Evolutionary conservation across 2,113 vertebrate genomes (phyloP).

Genomic region (Agapornis roseicollis): DNA sequence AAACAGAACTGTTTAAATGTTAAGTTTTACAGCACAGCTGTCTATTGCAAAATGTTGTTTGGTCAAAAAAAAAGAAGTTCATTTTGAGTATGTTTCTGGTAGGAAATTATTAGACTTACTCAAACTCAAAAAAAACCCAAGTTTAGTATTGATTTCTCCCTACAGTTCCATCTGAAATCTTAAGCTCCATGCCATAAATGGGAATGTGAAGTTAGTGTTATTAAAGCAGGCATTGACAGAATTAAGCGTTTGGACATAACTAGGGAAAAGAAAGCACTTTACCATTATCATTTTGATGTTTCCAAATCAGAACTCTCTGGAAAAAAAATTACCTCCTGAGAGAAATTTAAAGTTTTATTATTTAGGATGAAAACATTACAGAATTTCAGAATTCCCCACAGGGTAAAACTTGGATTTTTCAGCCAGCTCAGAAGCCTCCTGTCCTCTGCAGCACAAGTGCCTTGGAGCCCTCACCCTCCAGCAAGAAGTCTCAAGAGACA

Average conservation of each 20-base stretch:
- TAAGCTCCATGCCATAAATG: neutral
- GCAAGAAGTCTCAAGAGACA: neutral
- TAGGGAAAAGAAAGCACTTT: neutral
- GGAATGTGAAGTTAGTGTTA: neutral
- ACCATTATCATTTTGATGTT: neutral
- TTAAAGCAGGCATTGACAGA: neutral
- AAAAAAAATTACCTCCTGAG: neutral
- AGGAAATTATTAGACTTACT: neutral
- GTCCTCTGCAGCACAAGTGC: neutral
- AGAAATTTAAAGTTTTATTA: neutral
- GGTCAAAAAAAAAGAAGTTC: neutral
- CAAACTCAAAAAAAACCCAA: neutral
- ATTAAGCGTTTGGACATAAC: neutral
- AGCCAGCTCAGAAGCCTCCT: neutral
- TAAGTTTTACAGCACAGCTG: neutral
- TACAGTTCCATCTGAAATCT: neutral
- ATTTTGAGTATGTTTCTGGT: neutral
- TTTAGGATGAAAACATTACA: neutral
- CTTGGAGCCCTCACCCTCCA: neutral
- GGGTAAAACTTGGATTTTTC: neutral
- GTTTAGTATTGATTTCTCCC: neutral
- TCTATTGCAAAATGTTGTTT: constrained; percentile 9
- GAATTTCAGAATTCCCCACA: neutral
- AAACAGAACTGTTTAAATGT: neutral
- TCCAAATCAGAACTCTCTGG: neutral